Base-by-base conservation (phyloP, 2,113 vertebrate genomes). In the Cygnus buccinator region DNA sequence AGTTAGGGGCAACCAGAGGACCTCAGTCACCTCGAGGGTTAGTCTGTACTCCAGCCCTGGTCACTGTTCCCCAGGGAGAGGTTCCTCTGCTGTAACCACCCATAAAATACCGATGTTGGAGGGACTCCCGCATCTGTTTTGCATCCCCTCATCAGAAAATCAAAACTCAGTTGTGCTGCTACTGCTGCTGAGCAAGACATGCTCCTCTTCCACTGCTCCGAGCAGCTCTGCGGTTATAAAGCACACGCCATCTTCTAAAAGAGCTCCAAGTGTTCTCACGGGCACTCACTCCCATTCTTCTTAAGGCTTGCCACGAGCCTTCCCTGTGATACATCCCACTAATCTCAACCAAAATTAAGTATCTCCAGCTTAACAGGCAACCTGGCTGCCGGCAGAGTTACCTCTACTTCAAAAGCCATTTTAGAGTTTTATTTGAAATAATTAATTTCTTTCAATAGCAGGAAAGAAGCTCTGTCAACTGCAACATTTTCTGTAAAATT, bases 1-100 rank as follows among this genome's bases (percentile, higher is more conserved):
- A 2, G 14, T 48, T 3, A 17, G 37, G 9, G 46, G 57, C 46
- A 67, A 28, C 31, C 37, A 50, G 19, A 50, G 71, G 19, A 29
- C 5, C 37, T 67, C 0, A 0, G 21, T 6, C 23, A 15, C 21
- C 66, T 37, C 57, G 5, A 72, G 58, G 35, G 21, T 39, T 26
- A 28, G 55, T 59, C 58, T 35, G 18, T 22, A 12, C 81, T 79
- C 52, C 57, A 41, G 55, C 21, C 41, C 61, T 31, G 4, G 23
- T 46, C 72, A 9, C 41, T 1, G 0, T n/a, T 81, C 41, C 37
- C 65, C 78, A 39, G 55, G 33, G 75, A 43, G 31, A 63, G 10
- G 63, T 5, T 76, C 88, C 67, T 79, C 57, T 5, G 33, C 35
- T 58, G 71, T 13, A 46, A 71, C 13, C 48, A 13, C 22, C 39